phyloP scores from a whole-genome alignment of 2,888 invertebrate genomes.

The Acanthosepion lycidas region DNA sequence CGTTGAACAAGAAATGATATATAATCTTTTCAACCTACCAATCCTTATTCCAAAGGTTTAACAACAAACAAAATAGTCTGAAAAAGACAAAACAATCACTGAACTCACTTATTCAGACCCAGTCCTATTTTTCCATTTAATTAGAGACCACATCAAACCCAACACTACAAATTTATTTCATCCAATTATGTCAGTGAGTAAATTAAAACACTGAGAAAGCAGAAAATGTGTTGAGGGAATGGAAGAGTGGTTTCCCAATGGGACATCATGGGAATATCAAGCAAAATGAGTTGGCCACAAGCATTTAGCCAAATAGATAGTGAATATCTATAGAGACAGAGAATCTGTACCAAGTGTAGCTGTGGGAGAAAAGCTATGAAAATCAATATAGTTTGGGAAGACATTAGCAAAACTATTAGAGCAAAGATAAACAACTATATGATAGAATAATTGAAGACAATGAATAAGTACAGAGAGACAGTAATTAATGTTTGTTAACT shows the following conservation, averaged over 20 bases:
- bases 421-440: not conserved
- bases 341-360: not conserved
- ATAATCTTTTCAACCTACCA: no score
- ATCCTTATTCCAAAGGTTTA: not conserved
- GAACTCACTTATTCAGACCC: not conserved
- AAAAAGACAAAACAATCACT: not conserved
- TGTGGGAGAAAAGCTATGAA: not conserved
- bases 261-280: not conserved
- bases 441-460: conserved; percentile 9
- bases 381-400: not conserved
- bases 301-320: conserved; percentile 22
- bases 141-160: not conserved
- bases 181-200: not conserved
- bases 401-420: not conserved
- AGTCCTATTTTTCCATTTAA: not conserved
- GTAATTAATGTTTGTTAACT: not conserved
- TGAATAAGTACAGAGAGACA: not conserved
- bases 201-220: not conserved
- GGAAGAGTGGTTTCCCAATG: not conserved
- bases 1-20: no score
- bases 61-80: not conserved
- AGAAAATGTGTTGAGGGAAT: not conserved
- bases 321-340: not conserved
- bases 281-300: not conserved
- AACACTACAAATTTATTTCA: not conserved